Evolutionary conservation across 2,888 invertebrate species (phyloP).

Genomic region (Rapana venosa): DNA sequence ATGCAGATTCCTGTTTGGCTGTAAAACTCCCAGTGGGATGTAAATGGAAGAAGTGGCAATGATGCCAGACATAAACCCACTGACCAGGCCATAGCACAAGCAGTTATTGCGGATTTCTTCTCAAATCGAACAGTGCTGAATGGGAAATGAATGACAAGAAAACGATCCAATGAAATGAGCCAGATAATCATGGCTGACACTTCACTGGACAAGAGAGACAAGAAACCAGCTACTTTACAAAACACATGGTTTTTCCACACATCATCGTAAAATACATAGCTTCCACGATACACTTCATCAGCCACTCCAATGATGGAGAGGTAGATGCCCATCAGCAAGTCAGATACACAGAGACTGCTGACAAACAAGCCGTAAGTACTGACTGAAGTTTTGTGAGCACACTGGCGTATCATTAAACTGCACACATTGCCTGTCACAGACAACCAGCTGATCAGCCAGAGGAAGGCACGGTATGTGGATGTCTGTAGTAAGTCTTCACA

Average conservation of each 20-base stretch:
- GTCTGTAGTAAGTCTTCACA: slow-evolving; percentile 4
- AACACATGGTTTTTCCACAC: background rate
- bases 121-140: slow-evolving; percentile 55
- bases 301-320: background rate
- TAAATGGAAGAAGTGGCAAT: slow-evolving; percentile 66
- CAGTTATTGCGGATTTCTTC: slow-evolving; percentile 55
- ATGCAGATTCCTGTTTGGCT: slow-evolving; percentile 72
- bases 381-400: background rate
- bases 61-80: slow-evolving; percentile 63
- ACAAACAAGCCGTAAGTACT: background rate
- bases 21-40: slow-evolving; percentile 63
- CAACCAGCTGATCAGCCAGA: background rate
- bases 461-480: background rate
- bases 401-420: background rate
- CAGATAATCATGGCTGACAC: slow-evolving; percentile 16
- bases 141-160: background rate
- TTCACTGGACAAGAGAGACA: slow-evolving; percentile 9
- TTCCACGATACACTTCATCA: background rate
- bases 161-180: slow-evolving; percentile 19
- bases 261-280: background rate
- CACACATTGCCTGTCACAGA: background rate
- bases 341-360: background rate
- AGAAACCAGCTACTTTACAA: slow-evolving; percentile 21
- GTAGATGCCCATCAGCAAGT: slow-evolving; percentile 12
- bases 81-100: slow-evolving; percentile 64